Conservation (phyloP, 2,113 vertebrate species). For the Odocoileus virginianus region DNA sequence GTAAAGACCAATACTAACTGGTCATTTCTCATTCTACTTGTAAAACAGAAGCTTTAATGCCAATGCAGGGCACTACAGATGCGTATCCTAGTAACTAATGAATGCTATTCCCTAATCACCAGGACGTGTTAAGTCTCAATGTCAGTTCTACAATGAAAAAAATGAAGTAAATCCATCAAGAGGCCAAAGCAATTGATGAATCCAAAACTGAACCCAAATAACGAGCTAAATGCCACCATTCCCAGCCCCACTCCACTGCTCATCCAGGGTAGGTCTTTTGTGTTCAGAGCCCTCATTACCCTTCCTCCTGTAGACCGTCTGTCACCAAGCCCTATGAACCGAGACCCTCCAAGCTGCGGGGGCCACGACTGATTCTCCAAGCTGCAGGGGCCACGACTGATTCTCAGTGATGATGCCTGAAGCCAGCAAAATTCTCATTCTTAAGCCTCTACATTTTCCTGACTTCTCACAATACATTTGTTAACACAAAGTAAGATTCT, state of each 20-base stretch:
- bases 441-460: not conserved
- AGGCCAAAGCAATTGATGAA: not conserved
- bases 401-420: not conserved
- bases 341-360: not conserved
- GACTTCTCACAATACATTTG: not conserved
- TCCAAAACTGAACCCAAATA: not conserved
- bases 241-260: not conserved
- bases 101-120: not conserved
- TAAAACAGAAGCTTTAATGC: not conserved
- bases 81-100: not conserved
- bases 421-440: conserved; percentile 28
- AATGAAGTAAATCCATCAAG: not conserved
- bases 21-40: not conserved
- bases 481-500: conserved; percentile 30
- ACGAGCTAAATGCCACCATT: not conserved
- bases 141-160: not conserved
- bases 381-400: too few species aligned
- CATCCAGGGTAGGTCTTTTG: not conserved
- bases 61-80: not conserved
- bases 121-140: not conserved
- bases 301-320: not conserved
- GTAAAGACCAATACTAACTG: not conserved
- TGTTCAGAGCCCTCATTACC: not conserved
- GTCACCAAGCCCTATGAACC: not conserved
- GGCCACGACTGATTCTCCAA: not conserved